Conservation (phyloP, 2,113 vertebrate species). For the Ochotona curzoniae region DNA sequence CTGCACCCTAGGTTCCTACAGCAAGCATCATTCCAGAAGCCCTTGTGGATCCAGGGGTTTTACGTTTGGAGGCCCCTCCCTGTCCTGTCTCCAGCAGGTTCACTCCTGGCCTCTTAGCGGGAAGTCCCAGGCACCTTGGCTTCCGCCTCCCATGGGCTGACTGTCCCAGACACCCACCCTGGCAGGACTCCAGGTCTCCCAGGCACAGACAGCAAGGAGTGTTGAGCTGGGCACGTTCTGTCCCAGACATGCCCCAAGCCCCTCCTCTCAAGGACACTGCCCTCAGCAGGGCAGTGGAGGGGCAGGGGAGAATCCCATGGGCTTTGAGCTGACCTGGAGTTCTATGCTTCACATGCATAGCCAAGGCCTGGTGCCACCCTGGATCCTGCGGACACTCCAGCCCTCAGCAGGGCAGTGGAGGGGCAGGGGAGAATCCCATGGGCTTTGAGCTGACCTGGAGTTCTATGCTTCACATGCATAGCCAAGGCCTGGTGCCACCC, state of each 20-base stretch:
- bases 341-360: too few relatives aligned
- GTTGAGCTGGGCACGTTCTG: neutral
- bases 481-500: neutral
- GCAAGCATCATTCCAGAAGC: neutral
- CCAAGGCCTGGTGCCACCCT: too few relatives aligned
- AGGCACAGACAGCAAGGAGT: neutral
- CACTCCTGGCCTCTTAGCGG: neutral
- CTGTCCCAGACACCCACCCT: neutral
- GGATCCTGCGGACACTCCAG: too few relatives aligned
- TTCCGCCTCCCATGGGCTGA: neutral
- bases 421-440: neutral
- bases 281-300: too few relatives aligned
- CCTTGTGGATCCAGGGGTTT: neutral
- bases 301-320: too few relatives aligned
- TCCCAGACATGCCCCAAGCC: rapidly evolving
- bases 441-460: neutral
- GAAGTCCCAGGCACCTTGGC: neutral
- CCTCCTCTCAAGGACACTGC: neutral
- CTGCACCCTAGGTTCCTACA: neutral
- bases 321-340: too few relatives aligned
- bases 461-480: neutral
- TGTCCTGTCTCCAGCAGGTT: neutral
- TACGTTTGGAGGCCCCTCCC: rapidly evolving
- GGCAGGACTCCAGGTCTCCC: neutral
- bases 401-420: neutral